Conservation (phyloP, 1,140 invertebrate genomes). For the Drosophila burlai region DNA sequence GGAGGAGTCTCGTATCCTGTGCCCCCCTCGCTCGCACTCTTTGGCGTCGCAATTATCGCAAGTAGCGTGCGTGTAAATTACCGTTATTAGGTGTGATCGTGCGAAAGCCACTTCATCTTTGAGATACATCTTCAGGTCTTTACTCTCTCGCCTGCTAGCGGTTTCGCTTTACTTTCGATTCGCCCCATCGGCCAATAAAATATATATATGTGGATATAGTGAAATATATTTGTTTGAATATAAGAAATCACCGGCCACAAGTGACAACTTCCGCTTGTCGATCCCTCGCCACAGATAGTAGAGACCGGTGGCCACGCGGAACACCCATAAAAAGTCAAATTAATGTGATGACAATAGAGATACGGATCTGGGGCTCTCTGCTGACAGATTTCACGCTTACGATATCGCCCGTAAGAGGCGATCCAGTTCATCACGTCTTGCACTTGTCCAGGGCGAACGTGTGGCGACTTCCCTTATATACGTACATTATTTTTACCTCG, state of each 20-base stretch:
- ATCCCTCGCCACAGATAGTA: background rate
- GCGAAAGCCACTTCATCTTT: slow-evolving; percentile 56
- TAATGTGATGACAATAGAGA: slow-evolving; percentile 71
- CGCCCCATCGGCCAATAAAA: slow-evolving; percentile 16
- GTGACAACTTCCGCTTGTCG: slow-evolving; percentile 66
- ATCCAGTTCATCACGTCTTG: slow-evolving; percentile 43
- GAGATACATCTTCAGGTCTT: slow-evolving; percentile 2
- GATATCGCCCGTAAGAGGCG: slow-evolving; percentile 48
- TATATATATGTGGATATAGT: background rate
- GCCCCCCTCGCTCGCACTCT: slow-evolving; percentile 40
- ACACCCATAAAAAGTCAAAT: slow-evolving; percentile 83
- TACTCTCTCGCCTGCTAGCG: slow-evolving; percentile 1
- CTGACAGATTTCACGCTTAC: slow-evolving; percentile 74
- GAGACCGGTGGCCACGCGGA: slow-evolving; percentile 23
- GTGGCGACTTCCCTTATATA: slow-evolving; percentile 5
- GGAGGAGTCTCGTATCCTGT: slow-evolving; percentile 58
- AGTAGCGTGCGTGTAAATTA: slow-evolving; percentile 83
- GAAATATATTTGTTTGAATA: background rate
- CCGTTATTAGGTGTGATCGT: slow-evolving; percentile 85
- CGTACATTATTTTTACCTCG: background rate
- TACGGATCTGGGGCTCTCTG: slow-evolving; percentile 14
- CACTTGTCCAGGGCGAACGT: slow-evolving; percentile 41
- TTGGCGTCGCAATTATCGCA: slow-evolving; percentile 66
- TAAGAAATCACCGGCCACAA: slow-evolving; percentile 9
- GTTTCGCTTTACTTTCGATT: slow-evolving; percentile 71